Percentiles rank a stretch among this genome's conserved stretches.
Evolutionary conservation across 2,888 invertebrate genomes (phyloP).

Genomic region (Heliconius charithonia): DNA sequence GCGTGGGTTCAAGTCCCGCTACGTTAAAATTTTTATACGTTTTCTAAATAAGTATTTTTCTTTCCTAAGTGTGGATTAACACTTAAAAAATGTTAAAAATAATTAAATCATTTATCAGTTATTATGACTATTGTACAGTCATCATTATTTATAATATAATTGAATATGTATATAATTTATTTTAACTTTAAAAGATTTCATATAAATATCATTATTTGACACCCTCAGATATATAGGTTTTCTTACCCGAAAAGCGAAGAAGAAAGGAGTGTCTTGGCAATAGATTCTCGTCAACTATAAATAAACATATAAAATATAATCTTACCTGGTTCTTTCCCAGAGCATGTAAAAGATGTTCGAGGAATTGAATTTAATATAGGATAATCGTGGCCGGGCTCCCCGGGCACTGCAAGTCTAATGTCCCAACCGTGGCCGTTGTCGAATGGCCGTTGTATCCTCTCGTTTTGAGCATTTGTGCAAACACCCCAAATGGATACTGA

Average conservation of each 20-base stretch:
- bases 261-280: neutral
- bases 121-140: neutral
- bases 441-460: slow-evolving; percentile 57
- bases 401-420: slow-evolving; percentile 86
- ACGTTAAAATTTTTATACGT: no score
- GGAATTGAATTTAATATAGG: slow-evolving; percentile 85
- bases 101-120: no score
- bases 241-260: neutral
- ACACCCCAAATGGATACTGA: slow-evolving; percentile 56
- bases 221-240: no score
- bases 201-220: no score
- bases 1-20: no score
- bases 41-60: no score
- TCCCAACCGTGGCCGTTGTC: slow-evolving; percentile 80
- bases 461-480: slow-evolving; percentile 61
- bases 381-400: slow-evolving; percentile 87
- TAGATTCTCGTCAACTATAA: neutral
- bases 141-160: neutral
- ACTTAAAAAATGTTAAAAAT: no score
- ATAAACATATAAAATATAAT: neutral
- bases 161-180: neutral
- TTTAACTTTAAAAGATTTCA: no score
- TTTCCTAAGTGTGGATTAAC: no score
- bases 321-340: slow-evolving; percentile 83
- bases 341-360: slow-evolving; percentile 85